A percentile compares a stretch with the other conserved stretches of the same genome.
Conservation (phyloP, 2,113 vertebrate species). For the Galemys pyrenaicus region DNA sequence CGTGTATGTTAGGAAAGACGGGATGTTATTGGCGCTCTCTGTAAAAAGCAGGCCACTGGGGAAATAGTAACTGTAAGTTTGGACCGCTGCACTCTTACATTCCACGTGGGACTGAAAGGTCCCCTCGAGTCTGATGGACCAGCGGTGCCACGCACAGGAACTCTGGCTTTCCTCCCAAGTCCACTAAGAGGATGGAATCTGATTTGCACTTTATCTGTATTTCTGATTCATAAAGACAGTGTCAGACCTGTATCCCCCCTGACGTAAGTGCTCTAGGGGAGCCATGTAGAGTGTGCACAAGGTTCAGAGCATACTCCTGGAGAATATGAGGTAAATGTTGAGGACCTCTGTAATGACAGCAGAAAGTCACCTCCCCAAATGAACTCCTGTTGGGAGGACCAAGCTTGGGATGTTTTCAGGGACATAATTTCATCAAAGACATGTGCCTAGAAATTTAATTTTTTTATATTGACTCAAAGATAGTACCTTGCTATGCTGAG, state of each 20-base stretch:
- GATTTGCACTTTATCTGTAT: background rate
- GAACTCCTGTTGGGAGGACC: background rate
- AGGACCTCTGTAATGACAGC: background rate
- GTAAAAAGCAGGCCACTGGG: background rate
- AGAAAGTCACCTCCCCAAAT: background rate
- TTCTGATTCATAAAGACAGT: background rate
- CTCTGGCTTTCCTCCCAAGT: background rate
- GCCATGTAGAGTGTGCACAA: background rate
- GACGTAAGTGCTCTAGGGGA: background rate
- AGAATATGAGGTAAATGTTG: background rate
- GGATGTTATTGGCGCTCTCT: background rate
- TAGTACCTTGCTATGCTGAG: background rate
- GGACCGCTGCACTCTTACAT: background rate
- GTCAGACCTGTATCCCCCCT: background rate
- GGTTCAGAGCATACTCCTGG: background rate
- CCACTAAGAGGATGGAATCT: background rate
- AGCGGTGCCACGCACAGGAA: background rate
- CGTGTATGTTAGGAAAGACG: background rate
- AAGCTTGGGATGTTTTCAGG: background rate
- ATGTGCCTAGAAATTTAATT: background rate
- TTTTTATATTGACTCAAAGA: background rate
- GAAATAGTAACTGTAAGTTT: background rate
- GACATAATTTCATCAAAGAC: background rate
- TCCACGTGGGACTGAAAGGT: background rate
- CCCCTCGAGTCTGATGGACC: background rate